Conservation (phyloP, 37 sponge, comb jelly and placozoan species). For the Axinella damicornis region DNA sequence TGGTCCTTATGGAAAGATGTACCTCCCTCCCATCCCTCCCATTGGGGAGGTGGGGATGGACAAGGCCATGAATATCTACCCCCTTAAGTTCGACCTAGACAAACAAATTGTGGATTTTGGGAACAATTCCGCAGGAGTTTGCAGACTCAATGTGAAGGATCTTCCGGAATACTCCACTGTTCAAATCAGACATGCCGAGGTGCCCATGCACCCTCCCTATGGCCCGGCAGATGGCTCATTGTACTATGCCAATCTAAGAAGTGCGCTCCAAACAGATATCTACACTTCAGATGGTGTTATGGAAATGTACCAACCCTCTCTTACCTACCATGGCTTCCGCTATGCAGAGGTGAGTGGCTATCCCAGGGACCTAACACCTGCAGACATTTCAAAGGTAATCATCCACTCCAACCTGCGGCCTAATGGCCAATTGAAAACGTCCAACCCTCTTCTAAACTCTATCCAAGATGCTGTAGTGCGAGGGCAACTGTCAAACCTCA, state of each 20-base stretch:
- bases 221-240: slow-evolving; percentile 59
- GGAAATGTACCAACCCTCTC: slow-evolving; percentile 46
- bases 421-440: slow-evolving; percentile 44
- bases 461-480: slow-evolving; percentile 57
- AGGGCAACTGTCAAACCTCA: slow-evolving; percentile 73
- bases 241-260: slow-evolving; percentile 59
- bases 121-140: slow-evolving; percentile 65
- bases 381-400: slow-evolving; percentile 39
- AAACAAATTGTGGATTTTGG: slow-evolving; percentile 72
- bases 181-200: slow-evolving; percentile 61
- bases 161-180: neutral
- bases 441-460: slow-evolving; percentile 33
- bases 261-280: slow-evolving; percentile 51
- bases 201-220: slow-evolving; percentile 63
- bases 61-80: slow-evolving; percentile 27
- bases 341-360: slow-evolving; percentile 68
- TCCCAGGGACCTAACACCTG: slow-evolving; percentile 38
- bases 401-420: slow-evolving; percentile 28
- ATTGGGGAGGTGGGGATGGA: slow-evolving; percentile 27
- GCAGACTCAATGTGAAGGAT: slow-evolving; percentile 1
- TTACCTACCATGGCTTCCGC: slow-evolving; percentile 82
- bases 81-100: slow-evolving; percentile 8
- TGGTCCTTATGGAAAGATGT: slow-evolving; percentile 48
- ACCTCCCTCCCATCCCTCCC: slow-evolving; percentile 37
- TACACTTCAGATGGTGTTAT: neutral